Base-by-base conservation (phyloP, 2,113 vertebrate genomes). In the Stigmatopora argus region DNA sequence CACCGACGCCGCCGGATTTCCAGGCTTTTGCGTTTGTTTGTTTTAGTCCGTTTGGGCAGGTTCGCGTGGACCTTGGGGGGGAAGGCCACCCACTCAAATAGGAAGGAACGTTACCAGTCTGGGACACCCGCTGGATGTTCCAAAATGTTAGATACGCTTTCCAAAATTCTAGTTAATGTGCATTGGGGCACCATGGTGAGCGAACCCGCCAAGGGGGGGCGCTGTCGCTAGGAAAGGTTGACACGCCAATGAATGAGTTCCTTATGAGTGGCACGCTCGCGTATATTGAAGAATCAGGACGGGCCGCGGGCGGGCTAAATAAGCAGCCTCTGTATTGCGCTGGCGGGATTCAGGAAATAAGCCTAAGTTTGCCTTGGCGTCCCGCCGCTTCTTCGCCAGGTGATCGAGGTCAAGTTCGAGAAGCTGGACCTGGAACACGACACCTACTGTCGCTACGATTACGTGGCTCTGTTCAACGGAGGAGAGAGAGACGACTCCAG, bases 391-490 rank as follows among this genome's bases (percentile, higher is more conserved):
- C 52, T 65, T 59, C 26, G 45, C 10, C 78, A 95, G 94, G 90
- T 94, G 65, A 92, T 96, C 19, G 88, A 91, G 48, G 83, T 96
- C 70, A 92, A 92, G 58, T 96, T 96, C 52, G 88, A 89, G 56
- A 96, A 96, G 87, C 87, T 96, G 75, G 93, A 94, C 53, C 67
- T 96, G 77, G 94, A 96, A 76, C 66, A 83, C 0, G 94, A 96
- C 75, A 90, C 71, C 0, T 95, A 96, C 83, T 96, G 94, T 79
- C 94, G 94, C 44, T 96, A 94, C 5, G 94, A 96, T 80, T 96
- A 95, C 0, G 92, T 96, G 74, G 92, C 93, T 0, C 79, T 95
- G 53, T 96, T 94, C 75, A 93, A 94, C 0, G 94, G 94, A 0
- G 92, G 93, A 0, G 81, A 91, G 69, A 90, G 38, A 0, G 93